phyloP scores from a whole-genome alignment of 1,140 invertebrate species.

The Plutomurus gul region DNA sequence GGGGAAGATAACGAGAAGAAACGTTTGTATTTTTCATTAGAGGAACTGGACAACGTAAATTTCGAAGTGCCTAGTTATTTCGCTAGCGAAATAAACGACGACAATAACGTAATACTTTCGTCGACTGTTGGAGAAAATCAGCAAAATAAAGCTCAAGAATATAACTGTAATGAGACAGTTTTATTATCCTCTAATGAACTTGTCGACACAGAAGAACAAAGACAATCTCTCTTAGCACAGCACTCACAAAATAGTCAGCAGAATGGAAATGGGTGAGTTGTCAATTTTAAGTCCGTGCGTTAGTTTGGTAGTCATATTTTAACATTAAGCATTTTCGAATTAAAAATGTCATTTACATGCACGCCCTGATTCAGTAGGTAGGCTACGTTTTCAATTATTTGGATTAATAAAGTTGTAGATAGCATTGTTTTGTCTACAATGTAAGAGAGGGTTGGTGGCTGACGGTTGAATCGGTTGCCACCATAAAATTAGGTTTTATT shows the following conservation, averaged over 20 bases:
- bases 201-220: constrained; percentile 35
- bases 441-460: too few species aligned
- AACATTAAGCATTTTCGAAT: too few species aligned
- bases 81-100: neutral
- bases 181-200: constrained; percentile 32
- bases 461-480: neutral
- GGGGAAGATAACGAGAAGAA: too few species aligned
- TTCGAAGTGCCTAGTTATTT: constrained; percentile 5
- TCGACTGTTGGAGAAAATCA: neutral
- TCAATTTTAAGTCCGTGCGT: too few species aligned
- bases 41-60: neutral
- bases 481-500: neutral
- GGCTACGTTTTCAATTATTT: too few species aligned
- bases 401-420: too few species aligned
- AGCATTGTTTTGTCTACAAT: too few species aligned
- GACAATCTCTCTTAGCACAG: neutral
- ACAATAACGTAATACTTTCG: neutral
- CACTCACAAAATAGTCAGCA: constrained; percentile 1
- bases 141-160: constrained; percentile 4
- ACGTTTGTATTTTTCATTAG: neutral
- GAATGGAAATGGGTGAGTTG: constrained; percentile 29
- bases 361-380: too few species aligned
- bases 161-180: neutral
- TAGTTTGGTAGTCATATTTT: too few species aligned
- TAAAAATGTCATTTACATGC: too few species aligned